A percentile compares a stretch with the other conserved stretches of the same genome.
phyloP scores from a whole-genome alignment of 2,113 vertebrate species.

The Psittacula cyanocephala region DNA sequence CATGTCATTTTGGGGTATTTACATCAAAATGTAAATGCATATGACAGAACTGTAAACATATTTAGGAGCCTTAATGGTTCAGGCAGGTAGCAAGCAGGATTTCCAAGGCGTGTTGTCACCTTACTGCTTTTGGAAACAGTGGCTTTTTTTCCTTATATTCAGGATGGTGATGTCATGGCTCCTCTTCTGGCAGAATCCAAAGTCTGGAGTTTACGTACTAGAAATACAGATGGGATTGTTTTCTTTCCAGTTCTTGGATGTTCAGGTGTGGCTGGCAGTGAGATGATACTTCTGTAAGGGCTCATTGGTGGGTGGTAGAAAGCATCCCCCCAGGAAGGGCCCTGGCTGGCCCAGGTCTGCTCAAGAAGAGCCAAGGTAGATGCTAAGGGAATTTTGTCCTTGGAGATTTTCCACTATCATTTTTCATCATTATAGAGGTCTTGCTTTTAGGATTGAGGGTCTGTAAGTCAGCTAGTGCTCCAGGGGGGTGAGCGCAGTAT shows the following conservation, averaged over 20 bases:
- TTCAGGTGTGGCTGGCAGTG: neutral
- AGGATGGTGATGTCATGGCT: neutral
- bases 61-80: neutral
- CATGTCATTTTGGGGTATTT: neutral
- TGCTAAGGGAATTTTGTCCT: neutral
- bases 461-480: neutral
- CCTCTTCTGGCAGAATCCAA: neutral
- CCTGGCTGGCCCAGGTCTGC: neutral
- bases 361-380: neutral
- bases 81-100: neutral
- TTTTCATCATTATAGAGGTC: neutral
- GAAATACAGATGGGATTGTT: neutral
- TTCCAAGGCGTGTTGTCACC: neutral
- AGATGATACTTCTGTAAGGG: neutral
- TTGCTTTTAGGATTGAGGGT: neutral
- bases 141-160: rapidly evolving
- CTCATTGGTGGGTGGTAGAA: neutral
- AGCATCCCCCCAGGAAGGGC: neutral
- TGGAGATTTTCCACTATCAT: neutral
- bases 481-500: neutral
- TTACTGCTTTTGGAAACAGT: neutral
- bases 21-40: neutral
- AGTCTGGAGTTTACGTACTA: neutral
- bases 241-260: neutral
- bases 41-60: neutral